Base-by-base conservation (phyloP, 2,888 invertebrate genomes). In the Tenthredo scrophulariae region DNA sequence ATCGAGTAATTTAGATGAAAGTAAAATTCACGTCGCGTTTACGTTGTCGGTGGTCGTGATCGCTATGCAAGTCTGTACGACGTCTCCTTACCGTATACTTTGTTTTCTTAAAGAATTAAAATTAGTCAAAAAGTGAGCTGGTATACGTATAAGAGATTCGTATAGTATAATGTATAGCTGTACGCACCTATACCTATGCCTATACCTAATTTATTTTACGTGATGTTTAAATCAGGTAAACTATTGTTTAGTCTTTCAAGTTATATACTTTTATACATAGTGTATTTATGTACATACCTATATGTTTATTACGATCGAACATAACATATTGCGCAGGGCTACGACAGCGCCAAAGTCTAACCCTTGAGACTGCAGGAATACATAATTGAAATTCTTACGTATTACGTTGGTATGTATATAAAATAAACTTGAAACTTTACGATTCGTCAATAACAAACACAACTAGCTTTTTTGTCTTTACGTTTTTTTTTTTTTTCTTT, bases 1-100 rank as follows among this genome's bases (percentile, higher is more conserved):
- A 37, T 37, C 29, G 70, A n/a, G 9, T 70, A 70, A 70, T 70
- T 62, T 4, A 4, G 2, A 26, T 62, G 6, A 10, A 62, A 22
- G 26, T 10, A 67, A 70, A 70, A 70, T 75, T 75, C 75, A 46
- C n/a, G 46, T 26, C 75, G 46, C 75, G 46, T 75, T 40, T n/a
- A 75, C 75, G 75, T 75, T 75, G 75, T 46, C 75, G 22, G 75
- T 75, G 75, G 75, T 75, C 75, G 75, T 22, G 75, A 26, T 62
- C 46, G 46, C 4, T 13, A 62, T 13, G 26, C 5, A 22, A 6
- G 54, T 5, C 13, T 13, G 62, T 62, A 13, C 13, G 26, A 62
- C 0, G 26, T 22, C 13, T 26, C 26, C 26, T 6, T 13, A 43
- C 9, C 75, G 46, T 22, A 15, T 22, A 13, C 37, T 40, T 37